Evolutionary conservation across 2,113 vertebrate species (phyloP), one percentile per base, ranked within the genome.

Genomic region (Pterocles gutturalis): DNA sequence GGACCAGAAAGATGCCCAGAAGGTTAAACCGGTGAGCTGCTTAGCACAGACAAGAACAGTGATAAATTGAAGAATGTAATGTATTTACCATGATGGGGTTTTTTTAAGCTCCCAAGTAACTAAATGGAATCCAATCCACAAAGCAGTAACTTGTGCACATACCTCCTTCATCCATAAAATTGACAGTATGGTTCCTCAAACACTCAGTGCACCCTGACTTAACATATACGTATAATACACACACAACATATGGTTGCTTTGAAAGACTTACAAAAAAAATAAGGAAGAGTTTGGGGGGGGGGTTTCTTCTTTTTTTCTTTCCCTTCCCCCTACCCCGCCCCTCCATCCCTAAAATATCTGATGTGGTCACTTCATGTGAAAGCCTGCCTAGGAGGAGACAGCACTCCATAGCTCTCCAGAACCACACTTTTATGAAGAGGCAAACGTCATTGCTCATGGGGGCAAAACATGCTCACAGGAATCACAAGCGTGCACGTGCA

Each of bases 401-500:
- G 46, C 45, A 41, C 29, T 72, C 57, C n/a, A 83, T 0, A 65
- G 31, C 29, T 58, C 45, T 66, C 70, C 28, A 22, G 48, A 58
- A 61, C 29, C 33, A 67, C 11, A 49, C 10, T 31, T 65, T 17
- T 10, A 28, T 5, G 12, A 87, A 65, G 8, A 45, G 12, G 6
- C 13, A 67, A 69, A 83, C 19, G 45, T 77, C 7, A 6, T 13
- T 38, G 7, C 10, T 28, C 38, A 34, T 4, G n/a, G 19, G 24
- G 22, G 26, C 7, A 75, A 75, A 71, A 91, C 11, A 64, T 3
- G 7, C 33, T 55, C 38, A 64, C 6, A 49, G 43, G 53, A 91
- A 67, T 21, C 2, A 1, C 62, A 14, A 2, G 10, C 0, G 3
- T 46, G 41, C 10, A 7, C 10, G 2, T 8, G 11, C 22, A 11